Conservation (phyloP, 2,888 invertebrate genomes). For the Sarcophaga subvicina region DNA sequence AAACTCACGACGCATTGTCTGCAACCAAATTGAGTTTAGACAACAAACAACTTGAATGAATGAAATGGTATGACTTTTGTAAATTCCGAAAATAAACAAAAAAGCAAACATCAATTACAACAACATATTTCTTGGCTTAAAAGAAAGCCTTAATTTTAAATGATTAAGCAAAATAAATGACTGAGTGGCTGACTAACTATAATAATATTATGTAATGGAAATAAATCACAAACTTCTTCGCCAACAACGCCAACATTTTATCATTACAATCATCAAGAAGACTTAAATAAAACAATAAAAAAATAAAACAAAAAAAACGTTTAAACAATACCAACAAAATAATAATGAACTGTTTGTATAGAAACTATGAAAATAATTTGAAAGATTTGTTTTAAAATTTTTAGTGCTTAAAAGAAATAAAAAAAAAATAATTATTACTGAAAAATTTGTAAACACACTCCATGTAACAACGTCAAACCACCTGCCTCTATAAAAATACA, state of each 20-base stretch:
- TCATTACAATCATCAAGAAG: background rate
- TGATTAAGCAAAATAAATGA: constrained; percentile 5
- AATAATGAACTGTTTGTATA: too few species aligned
- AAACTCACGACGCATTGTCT: too few species aligned
- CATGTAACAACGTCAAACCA: too few species aligned
- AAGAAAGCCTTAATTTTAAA: constrained; percentile 22
- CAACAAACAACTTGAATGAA: constrained; percentile 21
- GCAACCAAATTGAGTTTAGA: constrained; percentile 29
- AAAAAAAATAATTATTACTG: background rate
- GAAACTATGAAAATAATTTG: too few species aligned
- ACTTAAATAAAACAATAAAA: background rate
- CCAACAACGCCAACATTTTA: background rate
- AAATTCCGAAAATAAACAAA: constrained; percentile 23
- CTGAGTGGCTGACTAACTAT: background rate
- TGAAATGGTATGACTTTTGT: constrained; percentile 34
- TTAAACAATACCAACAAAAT: too few species aligned
- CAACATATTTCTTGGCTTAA: constrained; percentile 43
- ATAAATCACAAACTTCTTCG: background rate
- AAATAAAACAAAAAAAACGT: background rate
- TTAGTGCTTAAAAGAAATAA: too few species aligned
- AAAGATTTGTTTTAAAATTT: too few species aligned
- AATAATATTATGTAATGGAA: constrained; percentile 39
- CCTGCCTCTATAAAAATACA: too few species aligned
- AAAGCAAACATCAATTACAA: constrained; percentile 17
- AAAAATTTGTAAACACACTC: background rate